Percentiles rank a stretch among this genome's conserved stretches.
Evolutionary conservation across 2,113 vertebrate genomes (phyloP).

Genomic region (Nesoenas mayeri): DNA sequence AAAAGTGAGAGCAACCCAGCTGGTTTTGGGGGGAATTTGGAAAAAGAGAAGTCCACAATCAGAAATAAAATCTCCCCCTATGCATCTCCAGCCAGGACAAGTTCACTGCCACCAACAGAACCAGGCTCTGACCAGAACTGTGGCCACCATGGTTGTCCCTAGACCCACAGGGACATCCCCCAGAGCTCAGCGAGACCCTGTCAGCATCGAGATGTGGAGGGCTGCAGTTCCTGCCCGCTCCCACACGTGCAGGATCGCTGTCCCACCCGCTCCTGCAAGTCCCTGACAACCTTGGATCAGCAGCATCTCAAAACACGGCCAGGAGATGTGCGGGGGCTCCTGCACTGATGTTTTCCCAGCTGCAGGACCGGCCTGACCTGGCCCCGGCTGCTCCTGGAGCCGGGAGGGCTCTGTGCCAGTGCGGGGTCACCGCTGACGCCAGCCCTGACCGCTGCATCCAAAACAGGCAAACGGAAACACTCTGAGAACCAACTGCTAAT

Average conservation of each 20-base stretch:
- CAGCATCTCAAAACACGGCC: neutral
- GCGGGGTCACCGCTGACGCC: neutral
- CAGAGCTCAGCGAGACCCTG: too few species aligned
- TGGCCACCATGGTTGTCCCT: neutral
- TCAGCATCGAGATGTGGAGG: too few species aligned
- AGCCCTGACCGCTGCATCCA: neutral
- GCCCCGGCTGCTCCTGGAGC: neutral
- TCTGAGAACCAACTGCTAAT: neutral
- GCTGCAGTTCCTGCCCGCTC: too few species aligned
- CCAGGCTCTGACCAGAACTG: neutral
- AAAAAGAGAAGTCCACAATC: neutral
- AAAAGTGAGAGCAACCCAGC: neutral
- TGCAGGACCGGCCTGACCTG: neutral
- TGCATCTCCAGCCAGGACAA: neutral
- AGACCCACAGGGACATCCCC: too few species aligned
- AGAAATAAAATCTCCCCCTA: neutral
- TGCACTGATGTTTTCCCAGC: slow-evolving; percentile 10
- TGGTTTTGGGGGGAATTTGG: neutral
- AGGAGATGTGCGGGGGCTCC: rapidly evolving
- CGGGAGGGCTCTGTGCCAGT: neutral
- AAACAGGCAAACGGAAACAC: rapidly evolving
- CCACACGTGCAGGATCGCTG: rapidly evolving
- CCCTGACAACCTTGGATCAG: neutral
- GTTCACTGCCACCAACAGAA: neutral
- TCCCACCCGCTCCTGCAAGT: neutral